These are phyloP conservation scores for Mus minutoides DNA, from an alignment of 2,797 vertebrate species.

Conservation along the genomic window DNA sequence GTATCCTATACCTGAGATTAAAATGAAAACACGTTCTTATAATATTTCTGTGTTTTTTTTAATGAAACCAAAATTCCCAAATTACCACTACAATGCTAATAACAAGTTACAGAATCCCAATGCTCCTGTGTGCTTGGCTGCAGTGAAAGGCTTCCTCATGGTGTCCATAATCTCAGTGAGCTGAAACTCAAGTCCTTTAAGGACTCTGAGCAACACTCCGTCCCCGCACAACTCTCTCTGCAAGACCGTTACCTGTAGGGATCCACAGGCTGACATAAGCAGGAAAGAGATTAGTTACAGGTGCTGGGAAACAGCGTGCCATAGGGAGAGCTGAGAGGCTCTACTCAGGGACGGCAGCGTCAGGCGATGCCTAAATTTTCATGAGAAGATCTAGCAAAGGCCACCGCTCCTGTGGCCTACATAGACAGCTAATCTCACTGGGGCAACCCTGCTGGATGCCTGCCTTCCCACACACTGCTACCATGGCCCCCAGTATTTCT, in stretches of 20 bases:
- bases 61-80: not conserved
- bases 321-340: too few species aligned
- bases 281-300: not conserved
- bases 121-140: not conserved
- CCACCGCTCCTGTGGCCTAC: not conserved
- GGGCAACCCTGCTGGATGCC: not conserved
- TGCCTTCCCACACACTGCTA: not conserved
- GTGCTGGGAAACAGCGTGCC: not conserved
- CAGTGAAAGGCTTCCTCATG: conserved; percentile 77
- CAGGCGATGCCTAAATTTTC: too few species aligned
- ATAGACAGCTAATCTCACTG: too few species aligned
- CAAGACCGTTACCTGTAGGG: not conserved
- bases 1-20: not conserved
- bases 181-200: conserved; percentile 65
- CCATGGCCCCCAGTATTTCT: not conserved
- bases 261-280: not conserved
- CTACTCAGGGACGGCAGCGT: not conserved
- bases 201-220: not conserved
- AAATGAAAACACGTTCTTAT: not conserved
- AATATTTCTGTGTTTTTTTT: not conserved
- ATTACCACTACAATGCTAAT: conserved; percentile 49
- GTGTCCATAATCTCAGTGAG: conserved; percentile 51
- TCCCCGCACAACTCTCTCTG: not conserved
- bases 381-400: not conserved
- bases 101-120: conserved; percentile 75